Evolutionary conservation across 2,797 vertebrate genomes (phyloP), one percentile per base, ranked within the genome.

Genomic region (Carapus acus): DNA sequence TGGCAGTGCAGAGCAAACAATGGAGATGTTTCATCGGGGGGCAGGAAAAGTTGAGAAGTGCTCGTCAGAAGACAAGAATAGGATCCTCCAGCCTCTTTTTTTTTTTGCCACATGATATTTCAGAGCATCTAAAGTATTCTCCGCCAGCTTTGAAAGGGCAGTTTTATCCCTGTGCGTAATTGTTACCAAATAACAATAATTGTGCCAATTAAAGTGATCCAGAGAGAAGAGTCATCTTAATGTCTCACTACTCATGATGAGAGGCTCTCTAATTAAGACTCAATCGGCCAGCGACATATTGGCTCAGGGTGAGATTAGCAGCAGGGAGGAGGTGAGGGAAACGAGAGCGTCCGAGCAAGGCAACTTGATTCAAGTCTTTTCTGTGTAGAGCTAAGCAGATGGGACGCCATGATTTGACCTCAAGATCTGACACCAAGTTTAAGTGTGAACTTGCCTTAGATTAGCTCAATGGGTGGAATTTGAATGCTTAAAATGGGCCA

Each of bases 181-280:
- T 95, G 92, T 88, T 84, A 91, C 88, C 88, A 93, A 97, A 95
- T 96, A 93, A 93, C 90, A 96, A 93, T 96, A 97, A 97, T 94
- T 95, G 93, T 92, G 81, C 89, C 92, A 96, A 94, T 97, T 96
- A 96, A 94, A 96, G 91, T 91, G 94, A 94, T 93, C 90, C 89
- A 91, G 90, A 93, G 92, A 90, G 92, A 93, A 91, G 89, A 90
- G 89, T 95, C 93, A 94, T 95, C 89, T 94, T 94, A 93, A 95
- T 94, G 92, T 93, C 91, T 89, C 86, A 86, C 81, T 88, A 88
- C 90, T 91, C 91, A 90, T 88, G 83, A 91, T 90, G 91, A 90
- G 88, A 90, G 92, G 88, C 89, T 88, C 88, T 89, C 91, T 93
- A 94, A 96, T 96, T 93, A 93, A 69, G 90, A 86, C 87, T 78